Evolutionary conservation across 2,888 invertebrate genomes (phyloP).

Genomic region (Branchellion lobata): DNA sequence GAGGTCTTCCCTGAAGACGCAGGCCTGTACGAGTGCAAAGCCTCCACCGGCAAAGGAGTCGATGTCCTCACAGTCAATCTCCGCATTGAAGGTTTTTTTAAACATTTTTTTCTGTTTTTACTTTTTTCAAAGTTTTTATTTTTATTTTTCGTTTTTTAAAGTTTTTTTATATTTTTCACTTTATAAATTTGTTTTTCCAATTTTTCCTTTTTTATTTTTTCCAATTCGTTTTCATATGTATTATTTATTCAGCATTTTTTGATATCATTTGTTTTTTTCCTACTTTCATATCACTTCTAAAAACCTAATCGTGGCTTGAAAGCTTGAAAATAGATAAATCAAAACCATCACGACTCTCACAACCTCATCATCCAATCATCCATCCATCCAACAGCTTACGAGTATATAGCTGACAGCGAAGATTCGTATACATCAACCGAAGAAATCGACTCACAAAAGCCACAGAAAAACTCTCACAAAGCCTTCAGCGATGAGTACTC

Average conservation of each 20-base stretch:
- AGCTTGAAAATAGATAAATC: no score
- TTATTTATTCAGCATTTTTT: no score
- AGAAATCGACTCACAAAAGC: conserved; percentile 49
- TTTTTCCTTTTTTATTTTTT: background rate
- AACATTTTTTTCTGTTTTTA: background rate
- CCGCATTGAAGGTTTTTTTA: conserved; percentile 55
- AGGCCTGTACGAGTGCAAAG: conserved; percentile 94
- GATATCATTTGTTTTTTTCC: no score
- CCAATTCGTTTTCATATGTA: no score
- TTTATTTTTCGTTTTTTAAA: no score
- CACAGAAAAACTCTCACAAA: background rate
- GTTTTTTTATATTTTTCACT: background rate
- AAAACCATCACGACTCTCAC: background rate
- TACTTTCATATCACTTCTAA: no score
- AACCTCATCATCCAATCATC: background rate
- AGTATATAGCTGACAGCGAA: conserved; percentile 85
- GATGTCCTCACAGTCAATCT: conserved; percentile 72
- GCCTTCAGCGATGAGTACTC: background rate
- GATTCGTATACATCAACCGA: conserved; percentile 66
- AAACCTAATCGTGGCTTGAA: no score
- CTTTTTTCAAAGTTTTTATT: conserved; percentile 12
- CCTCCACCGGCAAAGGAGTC: conserved; percentile 89
- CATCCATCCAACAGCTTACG: conserved; percentile 81
- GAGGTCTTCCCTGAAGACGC: conserved; percentile 97
- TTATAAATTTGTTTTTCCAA: background rate